Conservation (phyloP, 2,888 invertebrate species). For the Boloria selene region DNA sequence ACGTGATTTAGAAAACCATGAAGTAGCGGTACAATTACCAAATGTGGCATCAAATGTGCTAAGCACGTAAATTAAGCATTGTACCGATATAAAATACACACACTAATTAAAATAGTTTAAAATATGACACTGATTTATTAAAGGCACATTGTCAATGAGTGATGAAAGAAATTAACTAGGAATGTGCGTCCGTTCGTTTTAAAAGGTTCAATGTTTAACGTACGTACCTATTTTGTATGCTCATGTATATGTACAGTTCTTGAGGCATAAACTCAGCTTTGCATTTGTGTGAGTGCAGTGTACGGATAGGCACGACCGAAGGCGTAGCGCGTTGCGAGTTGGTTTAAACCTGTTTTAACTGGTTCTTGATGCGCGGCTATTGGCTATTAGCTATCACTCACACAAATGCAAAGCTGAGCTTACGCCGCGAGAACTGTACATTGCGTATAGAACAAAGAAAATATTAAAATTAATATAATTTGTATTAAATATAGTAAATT, state of each 20-base stretch:
- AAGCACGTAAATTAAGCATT: constrained; percentile 19
- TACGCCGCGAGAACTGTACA: too few relatives aligned
- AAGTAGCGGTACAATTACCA: neutral
- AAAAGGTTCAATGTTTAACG: constrained; percentile 19
- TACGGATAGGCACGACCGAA: too few relatives aligned
- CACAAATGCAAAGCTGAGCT: too few relatives aligned
- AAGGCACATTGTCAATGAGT: constrained; percentile 17
- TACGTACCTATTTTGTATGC: constrained; percentile 14
- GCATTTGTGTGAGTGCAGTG: too few relatives aligned
- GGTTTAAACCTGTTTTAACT: too few relatives aligned
- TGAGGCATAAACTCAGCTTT: too few relatives aligned
- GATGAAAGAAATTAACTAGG: constrained; percentile 2
- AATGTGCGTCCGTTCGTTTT: constrained; percentile 16
- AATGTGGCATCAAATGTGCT: constrained; percentile 4
- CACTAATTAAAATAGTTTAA: constrained; percentile 7
- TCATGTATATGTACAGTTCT: too few relatives aligned
- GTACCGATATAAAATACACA: constrained; percentile 12
- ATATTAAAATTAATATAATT: constrained; percentile 20
- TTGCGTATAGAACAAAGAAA: constrained; percentile 10
- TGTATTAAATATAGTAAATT: constrained; percentile 14
- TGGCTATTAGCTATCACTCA: too few relatives aligned
- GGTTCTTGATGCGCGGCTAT: too few relatives aligned
- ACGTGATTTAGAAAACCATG: neutral
- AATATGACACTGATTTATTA: constrained; percentile 18
- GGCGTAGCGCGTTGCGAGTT: too few relatives aligned